phyloP scores from a whole-genome alignment of 2,888 invertebrate genomes.

The Calliopum simillimum region DNA sequence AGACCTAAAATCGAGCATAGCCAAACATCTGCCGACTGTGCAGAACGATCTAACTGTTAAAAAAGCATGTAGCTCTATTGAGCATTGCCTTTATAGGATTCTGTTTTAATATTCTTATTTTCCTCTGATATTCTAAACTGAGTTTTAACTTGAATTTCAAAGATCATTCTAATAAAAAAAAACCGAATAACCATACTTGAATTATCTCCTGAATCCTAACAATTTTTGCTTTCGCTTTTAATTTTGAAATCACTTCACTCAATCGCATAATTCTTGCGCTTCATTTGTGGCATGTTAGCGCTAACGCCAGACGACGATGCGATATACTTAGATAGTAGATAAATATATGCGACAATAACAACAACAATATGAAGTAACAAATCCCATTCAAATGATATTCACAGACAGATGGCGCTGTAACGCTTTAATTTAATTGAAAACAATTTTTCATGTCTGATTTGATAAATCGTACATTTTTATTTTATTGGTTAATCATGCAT shows the following conservation, averaged over 20 bases:
- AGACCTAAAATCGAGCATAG: no score
- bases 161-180: no score
- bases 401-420: neutral
- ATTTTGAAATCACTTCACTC: conserved; percentile 11
- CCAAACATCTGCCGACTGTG: no score
- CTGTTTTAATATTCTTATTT: no score
- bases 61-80: no score
- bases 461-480: neutral
- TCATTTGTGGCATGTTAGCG: neutral
- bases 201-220: neutral
- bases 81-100: no score
- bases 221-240: neutral
- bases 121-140: no score
- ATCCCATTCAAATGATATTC: no score
- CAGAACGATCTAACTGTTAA: no score
- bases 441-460: conserved; percentile 15
- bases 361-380: neutral
- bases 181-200: neutral
- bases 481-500: conserved; percentile 8
- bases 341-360: neutral
- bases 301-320: neutral
- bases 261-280: neutral
- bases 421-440: neutral
- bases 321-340: neutral
- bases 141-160: no score